Evolutionary conservation across 2,797 vertebrate genomes (phyloP).

Genomic region (Mormyrops attenuatus): DNA sequence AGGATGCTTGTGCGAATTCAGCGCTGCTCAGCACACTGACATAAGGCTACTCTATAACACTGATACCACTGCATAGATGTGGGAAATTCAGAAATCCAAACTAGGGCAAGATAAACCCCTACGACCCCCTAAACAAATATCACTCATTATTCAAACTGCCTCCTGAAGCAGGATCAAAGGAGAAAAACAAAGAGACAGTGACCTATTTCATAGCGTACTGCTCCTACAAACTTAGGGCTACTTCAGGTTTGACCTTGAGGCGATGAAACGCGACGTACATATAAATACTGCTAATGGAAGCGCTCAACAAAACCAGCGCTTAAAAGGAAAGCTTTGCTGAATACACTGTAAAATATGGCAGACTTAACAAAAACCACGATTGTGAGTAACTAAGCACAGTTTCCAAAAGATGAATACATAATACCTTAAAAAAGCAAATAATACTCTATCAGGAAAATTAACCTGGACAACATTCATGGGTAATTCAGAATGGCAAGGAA

Average conservation of each 20-base stretch:
- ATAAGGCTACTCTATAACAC: slow-evolving; percentile 23
- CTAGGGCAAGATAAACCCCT: not conserved
- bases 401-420: not conserved
- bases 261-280: slow-evolving; percentile 2
- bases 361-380: not conserved
- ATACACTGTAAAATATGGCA: not conserved
- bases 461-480: not conserved
- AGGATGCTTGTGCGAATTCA: not conserved
- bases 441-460: slow-evolving; percentile 2
- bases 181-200: not conserved
- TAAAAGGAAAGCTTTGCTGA: not conserved
- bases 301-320: not conserved
- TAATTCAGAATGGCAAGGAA: not conserved
- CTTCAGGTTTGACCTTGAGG: slow-evolving; percentile 12
- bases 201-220: not conserved
- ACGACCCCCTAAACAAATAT: not conserved
- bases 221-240: not conserved
- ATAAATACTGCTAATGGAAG: slow-evolving; percentile 20
- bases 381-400: not conserved
- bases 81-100: slow-evolving; percentile 12
- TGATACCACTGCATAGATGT: slow-evolving; percentile 29
- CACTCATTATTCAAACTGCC: not conserved
- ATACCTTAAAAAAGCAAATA: slow-evolving; percentile 4
- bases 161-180: not conserved
- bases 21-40: not conserved